Evolutionary conservation across 2,113 vertebrate genomes (phyloP), one percentile per base, ranked within the genome.

Genomic region (Callocephalon fimbriatum): DNA sequence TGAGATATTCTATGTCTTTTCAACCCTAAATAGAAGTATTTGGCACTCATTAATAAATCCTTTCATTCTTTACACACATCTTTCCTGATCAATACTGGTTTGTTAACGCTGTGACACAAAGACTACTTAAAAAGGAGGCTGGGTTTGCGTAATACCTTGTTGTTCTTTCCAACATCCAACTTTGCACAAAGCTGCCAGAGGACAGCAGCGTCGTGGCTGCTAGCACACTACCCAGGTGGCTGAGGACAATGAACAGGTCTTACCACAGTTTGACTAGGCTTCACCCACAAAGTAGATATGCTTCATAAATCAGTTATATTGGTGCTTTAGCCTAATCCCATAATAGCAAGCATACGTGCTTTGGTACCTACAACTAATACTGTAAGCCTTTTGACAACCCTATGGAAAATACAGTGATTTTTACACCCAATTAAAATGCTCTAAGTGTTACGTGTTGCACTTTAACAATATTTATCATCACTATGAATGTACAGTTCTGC

Each of bases 291-390:
- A 62, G 37, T 62, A 93, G 78, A 15, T 51, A 26, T 1, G 44
- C 65, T 32, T 74, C 47, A 42, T 9, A 12, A 54, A 62, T 74
- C 65, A 50, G 6, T 58, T 17, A 7, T 27, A 38, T 73, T 68
- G 96, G 78, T 97, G 75, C 95, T 97, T 94, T 29, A 66, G 62
- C 65, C 70, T 65, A 85, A 91, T 59, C 74, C 50, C 42, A 32
- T 42, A 1, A 67, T 59, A 93, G 72, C 61, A 80, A 17, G 59
- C 78, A 77, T 35, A 83, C 12, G 10, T 62, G 23, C 31, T 50
- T 53, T 45, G 70, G 61, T 88, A 78, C n/a, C 59, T 42, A 22
- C 27, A 14, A 94, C 63, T 68, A 90, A 53, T 13, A 79, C 65
- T 18, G 9, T 40, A 77, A 72, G 44, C 61, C 56, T 88, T 71